Percentiles rank a stretch among this genome's conserved stretches.
Conservation (phyloP, 2,113 vertebrate species). For the Pelvicachromis taeniatus region DNA sequence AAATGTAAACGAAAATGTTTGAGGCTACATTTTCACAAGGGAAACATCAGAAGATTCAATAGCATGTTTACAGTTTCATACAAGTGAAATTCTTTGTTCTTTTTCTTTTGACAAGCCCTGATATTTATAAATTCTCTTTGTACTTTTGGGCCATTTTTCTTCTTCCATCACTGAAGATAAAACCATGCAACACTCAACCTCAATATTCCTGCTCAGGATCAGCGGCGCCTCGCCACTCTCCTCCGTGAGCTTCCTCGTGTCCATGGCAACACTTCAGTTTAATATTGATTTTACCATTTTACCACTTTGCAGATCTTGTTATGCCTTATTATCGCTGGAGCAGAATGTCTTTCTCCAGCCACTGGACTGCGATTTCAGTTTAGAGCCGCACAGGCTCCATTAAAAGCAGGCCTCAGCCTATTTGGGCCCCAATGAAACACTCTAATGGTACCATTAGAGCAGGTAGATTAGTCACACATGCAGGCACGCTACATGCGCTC, state of each 20-base stretch:
- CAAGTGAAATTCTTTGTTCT: neutral
- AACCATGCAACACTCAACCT: slow-evolving; percentile 16
- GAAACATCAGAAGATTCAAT: neutral
- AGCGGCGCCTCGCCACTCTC: slow-evolving; percentile 17
- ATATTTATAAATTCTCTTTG: neutral
- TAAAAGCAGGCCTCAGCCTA: slow-evolving; percentile 39
- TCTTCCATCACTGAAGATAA: slow-evolving; percentile 22
- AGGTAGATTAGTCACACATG: slow-evolving; percentile 46
- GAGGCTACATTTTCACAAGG: neutral
- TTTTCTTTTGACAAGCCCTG: neutral
- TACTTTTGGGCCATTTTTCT: neutral
- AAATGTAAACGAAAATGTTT: neutral
- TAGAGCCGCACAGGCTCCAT: slow-evolving; percentile 35
- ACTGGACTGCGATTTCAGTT: slow-evolving; percentile 27
- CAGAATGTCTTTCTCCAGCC: slow-evolving; percentile 44
- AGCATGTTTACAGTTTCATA: neutral
- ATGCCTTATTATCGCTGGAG: slow-evolving; percentile 50
- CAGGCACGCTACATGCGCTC: neutral
- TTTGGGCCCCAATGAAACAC: slow-evolving; percentile 42
- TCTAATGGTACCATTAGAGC: slow-evolving; percentile 55
- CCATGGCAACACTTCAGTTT: slow-evolving; percentile 64
- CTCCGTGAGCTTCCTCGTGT: slow-evolving; percentile 31
- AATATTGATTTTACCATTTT: slow-evolving; percentile 64
- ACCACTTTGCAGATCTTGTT: slow-evolving; percentile 66
- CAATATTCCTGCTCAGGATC: neutral